These are phyloP conservation scores for Stictocephala bisonia DNA, from an alignment of 2,888 invertebrate species.

Conservation along the genomic window DNA sequence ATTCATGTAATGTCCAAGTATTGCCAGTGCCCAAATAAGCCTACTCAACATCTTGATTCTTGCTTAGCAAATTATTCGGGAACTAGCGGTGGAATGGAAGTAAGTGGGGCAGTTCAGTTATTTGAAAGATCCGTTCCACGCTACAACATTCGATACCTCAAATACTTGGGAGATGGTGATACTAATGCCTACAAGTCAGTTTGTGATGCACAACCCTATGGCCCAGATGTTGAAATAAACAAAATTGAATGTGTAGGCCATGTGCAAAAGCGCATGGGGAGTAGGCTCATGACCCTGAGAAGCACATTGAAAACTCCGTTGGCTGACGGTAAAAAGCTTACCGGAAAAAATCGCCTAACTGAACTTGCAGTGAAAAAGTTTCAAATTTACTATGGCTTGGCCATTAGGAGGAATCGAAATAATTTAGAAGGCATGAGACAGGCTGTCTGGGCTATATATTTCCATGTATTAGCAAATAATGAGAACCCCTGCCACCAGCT, in stretches of 20 bases:
- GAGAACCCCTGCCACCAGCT: conserved; percentile 9
- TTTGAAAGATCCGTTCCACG: conserved; percentile 24
- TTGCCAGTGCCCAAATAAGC: conserved; percentile 12
- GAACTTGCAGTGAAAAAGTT: conserved; percentile 23
- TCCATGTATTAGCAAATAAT: conserved; percentile 28
- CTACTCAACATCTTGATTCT: conserved; percentile 10
- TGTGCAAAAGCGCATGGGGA: conserved; percentile 16
- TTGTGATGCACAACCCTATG: conserved; percentile 8
- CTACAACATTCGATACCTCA: conserved; percentile 9
- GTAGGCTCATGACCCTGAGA: not conserved
- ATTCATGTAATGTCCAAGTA: conserved; percentile 23
- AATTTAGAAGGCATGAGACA: conserved; percentile 14
- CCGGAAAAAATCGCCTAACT: conserved; percentile 19
- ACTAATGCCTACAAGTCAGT: conserved; percentile 28
- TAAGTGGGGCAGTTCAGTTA: conserved; percentile 10
- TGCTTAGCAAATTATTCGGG: conserved; percentile 20
- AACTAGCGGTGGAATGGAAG: conserved; percentile 33
- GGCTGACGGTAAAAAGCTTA: conserved; percentile 22
- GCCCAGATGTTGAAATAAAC: conserved; percentile 15
- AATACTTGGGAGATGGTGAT: conserved; percentile 26
- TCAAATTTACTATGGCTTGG: conserved; percentile 32
- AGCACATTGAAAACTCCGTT: not conserved
- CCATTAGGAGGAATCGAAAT: conserved; percentile 34
- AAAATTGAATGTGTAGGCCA: conserved; percentile 32
- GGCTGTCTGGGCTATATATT: conserved; percentile 25